A percentile compares a stretch with the other conserved stretches of the same genome.
phyloP scores from a whole-genome alignment of 2,797 vertebrate genomes.

The Lates japonicus region DNA sequence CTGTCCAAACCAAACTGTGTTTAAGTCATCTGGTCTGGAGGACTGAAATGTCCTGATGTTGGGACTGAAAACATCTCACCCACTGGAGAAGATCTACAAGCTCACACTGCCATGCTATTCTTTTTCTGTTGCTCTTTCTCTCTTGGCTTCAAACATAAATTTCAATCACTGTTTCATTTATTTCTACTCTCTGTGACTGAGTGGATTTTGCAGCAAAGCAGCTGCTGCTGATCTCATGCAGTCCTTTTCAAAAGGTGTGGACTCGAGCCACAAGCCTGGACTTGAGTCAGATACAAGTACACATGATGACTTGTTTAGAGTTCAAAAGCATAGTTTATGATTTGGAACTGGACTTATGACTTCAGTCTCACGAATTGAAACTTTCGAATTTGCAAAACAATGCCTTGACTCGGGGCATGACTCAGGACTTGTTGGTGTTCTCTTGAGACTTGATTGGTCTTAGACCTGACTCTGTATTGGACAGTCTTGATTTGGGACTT shows the following conservation, averaged over 20 bases:
- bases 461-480: background rate
- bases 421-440: too few relatives aligned
- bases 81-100: background rate
- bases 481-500: too few relatives aligned
- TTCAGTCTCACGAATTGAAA: background rate
- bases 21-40: constrained; percentile 34
- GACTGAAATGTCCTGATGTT: background rate
- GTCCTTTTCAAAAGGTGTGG: background rate
- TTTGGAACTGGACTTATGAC: background rate
- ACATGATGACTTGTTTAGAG: background rate
- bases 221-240: background rate
- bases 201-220: background rate
- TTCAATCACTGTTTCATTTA: background rate
- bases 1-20: constrained; percentile 51
- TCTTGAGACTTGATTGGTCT: background rate
- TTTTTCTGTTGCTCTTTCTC: background rate
- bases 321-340: background rate
- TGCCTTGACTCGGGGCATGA: background rate
- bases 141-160: background rate
- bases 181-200: background rate
- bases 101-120: background rate
- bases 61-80: constrained; percentile 6
- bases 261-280: background rate
- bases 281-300: background rate
- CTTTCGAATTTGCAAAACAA: background rate